phyloP scores from a whole-genome alignment of 2,797 vertebrate species.

The Champsocephalus esox region DNA sequence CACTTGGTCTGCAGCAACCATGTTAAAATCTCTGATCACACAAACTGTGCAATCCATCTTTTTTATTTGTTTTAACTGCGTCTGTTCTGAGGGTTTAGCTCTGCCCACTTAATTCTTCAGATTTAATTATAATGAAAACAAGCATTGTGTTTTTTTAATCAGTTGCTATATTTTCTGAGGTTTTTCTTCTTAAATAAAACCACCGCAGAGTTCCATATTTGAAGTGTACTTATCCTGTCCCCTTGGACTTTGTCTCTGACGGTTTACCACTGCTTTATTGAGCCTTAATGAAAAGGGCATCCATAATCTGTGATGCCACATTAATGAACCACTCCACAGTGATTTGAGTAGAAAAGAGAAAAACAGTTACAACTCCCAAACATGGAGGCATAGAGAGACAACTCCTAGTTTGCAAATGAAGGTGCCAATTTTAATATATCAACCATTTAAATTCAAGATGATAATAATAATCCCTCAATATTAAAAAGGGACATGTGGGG shows the following conservation, averaged over 20 bases:
- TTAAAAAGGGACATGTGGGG: neutral
- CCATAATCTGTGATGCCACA: conserved; percentile 30
- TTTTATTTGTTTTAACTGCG: neutral
- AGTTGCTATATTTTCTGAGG: neutral
- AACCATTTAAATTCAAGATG: conserved; percentile 5
- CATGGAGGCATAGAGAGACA: neutral
- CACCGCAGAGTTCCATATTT: conserved; percentile 8
- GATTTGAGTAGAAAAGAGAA: conserved; percentile 18
- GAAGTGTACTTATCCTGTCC: conserved; percentile 22
- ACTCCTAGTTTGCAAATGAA: conserved; percentile 8
- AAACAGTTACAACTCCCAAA: conserved; percentile 2
- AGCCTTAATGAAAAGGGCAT: conserved; percentile 24
- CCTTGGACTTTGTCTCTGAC: conserved; percentile 10
- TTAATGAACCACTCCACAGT: conserved; percentile 36
- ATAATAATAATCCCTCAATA: neutral
- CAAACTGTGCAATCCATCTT: neutral
- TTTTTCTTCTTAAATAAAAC: conserved; percentile 22
- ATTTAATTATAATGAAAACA: conserved; percentile 13
- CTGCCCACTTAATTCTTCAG: neutral
- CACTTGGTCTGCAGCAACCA: neutral
- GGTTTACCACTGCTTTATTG: conserved; percentile 18
- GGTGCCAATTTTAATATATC: neutral
- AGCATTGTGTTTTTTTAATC: conserved; percentile 14
- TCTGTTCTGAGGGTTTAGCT: neutral
- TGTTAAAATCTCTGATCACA: neutral